phyloP scores from a whole-genome alignment of 2,888 invertebrate genomes.

The Caenorhabditis sp. region DNA sequence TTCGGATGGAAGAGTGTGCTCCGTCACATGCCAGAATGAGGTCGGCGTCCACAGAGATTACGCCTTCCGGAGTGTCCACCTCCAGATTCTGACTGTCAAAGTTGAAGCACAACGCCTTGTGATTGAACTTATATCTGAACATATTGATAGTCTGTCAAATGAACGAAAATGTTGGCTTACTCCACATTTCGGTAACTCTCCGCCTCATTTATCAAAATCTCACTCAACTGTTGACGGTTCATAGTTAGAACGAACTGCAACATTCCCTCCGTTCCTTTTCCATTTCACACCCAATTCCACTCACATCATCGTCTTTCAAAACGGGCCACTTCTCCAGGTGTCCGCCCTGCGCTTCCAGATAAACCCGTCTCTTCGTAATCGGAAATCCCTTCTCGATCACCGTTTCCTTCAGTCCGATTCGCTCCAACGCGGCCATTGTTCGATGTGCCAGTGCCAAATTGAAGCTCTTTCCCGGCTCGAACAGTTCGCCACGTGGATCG shows the following conservation, averaged over 20 bases:
- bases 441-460: conserved; percentile 91
- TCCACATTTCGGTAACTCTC: conserved; percentile 83
- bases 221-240: conserved; percentile 90
- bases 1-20: conserved; percentile 90
- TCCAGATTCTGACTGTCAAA: conserved; percentile 85
- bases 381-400: conserved; percentile 84
- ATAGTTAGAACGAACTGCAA: conserved; percentile 93
- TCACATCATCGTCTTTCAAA: conserved; percentile 86
- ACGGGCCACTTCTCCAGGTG: conserved; percentile 80
- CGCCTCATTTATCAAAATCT: conserved; percentile 87
- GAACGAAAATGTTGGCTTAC: neutral
- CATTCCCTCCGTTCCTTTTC: too few relatives aligned
- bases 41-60: conserved; percentile 81
- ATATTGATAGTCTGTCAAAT: neutral
- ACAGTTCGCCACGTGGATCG: conserved; percentile 87
- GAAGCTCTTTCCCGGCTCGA: conserved; percentile 89
- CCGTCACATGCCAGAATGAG: conserved; percentile 92
- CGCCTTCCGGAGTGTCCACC: conserved; percentile 81
- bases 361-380: conserved; percentile 86
- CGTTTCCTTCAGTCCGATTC: conserved; percentile 87
- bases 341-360: conserved; percentile 88
- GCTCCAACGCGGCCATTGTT: conserved; percentile 87
- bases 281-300: neutral
- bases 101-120: conserved; percentile 85
- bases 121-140: conserved; percentile 85